Evolutionary conservation across 2,113 vertebrate genomes (phyloP), one percentile per base, ranked within the genome.

Genomic region (Muscicapa adusta): DNA sequence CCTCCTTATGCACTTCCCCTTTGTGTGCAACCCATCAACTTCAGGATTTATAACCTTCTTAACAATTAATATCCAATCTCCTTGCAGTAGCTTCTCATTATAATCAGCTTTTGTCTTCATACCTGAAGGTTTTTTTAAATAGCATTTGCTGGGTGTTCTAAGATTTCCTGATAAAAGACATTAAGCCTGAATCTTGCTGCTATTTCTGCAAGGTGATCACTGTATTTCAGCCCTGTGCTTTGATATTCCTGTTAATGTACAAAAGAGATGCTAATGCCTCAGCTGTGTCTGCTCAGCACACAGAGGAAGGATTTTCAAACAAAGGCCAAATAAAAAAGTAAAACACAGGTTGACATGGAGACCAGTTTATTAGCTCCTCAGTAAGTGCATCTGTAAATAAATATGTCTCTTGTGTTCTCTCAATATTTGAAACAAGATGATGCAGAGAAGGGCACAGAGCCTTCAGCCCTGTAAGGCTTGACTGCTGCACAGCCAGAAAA

Each of bases 1-100:
- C 28, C 65, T 92, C 50, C 61, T 94, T 78, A 74, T 84, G 43
- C n/a, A 48, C 72, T 73, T 86, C 50, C 48, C 22, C 61, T 95
- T 45, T 72, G 45, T 53, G 54, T 85, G 76, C 77, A 89, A 38
- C 25, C 34, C 66, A 76, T 54, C 76, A 82, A 7, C 58, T 65
- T 26, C 68, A 91, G 66, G 83, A 89, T 93, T 94, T 95, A 91
- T 67, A 73, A 88, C 73, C 89, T 90, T 78, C 74, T 96, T 87
- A 87, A 92, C 85, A 89, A 89, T 77, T 91, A 94, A 91, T 93
- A 58, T 65, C 67, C 72, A 29, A 88, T 94, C 77, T 94, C 61
- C 48, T 79, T 89, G 83, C 79, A 60, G 60, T 56, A 84, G 42
- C 22, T 92, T 88, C 74, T 94, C 77, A 76, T 95, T 91, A 91